Percentiles rank a stretch among this genome's conserved stretches.
Conservation (phyloP, 1,140 invertebrate genomes). For the Idris sp. region DNA sequence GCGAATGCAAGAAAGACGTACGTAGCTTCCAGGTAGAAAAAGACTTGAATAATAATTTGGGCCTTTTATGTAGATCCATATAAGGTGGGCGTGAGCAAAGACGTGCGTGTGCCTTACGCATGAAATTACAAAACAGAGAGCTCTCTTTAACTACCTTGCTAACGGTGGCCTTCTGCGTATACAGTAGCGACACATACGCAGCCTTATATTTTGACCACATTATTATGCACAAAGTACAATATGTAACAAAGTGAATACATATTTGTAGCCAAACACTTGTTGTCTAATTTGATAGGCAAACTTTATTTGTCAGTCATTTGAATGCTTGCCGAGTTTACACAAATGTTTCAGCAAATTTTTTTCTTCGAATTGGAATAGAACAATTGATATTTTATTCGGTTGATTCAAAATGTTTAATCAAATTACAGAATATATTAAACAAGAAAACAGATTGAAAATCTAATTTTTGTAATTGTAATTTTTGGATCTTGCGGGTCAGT, state of each 20-base stretch:
- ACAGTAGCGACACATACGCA: constrained; percentile 37
- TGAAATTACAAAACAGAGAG: constrained; percentile 58
- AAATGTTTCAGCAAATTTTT: too few relatives aligned
- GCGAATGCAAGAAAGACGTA: constrained; percentile 48
- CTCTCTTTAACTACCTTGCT: constrained; percentile 56
- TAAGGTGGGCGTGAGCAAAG: constrained; percentile 56
- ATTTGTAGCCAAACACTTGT: constrained; percentile 17
- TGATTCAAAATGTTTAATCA: too few relatives aligned
- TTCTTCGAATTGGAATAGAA: too few relatives aligned
- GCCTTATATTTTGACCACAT: constrained; percentile 35
- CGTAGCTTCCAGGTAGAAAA: constrained; percentile 53
- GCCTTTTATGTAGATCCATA: constrained; percentile 59
- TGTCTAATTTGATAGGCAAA: constrained; percentile 6
- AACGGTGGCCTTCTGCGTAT: constrained; percentile 54
- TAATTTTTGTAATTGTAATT: too few relatives aligned
- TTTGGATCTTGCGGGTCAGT: too few relatives aligned
- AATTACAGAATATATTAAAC: too few relatives aligned
- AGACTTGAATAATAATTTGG: constrained; percentile 61
- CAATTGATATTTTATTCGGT: too few relatives aligned
- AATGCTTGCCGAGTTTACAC: too few relatives aligned
- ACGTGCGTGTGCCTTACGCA: constrained; percentile 62
- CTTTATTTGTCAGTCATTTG: too few relatives aligned
- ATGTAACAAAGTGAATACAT: constrained; percentile 42
- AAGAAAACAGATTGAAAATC: too few relatives aligned
- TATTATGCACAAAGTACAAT: constrained; percentile 36